Conservation (phyloP, 2,888 invertebrate species). For the Rhorus exstirpatorius region DNA sequence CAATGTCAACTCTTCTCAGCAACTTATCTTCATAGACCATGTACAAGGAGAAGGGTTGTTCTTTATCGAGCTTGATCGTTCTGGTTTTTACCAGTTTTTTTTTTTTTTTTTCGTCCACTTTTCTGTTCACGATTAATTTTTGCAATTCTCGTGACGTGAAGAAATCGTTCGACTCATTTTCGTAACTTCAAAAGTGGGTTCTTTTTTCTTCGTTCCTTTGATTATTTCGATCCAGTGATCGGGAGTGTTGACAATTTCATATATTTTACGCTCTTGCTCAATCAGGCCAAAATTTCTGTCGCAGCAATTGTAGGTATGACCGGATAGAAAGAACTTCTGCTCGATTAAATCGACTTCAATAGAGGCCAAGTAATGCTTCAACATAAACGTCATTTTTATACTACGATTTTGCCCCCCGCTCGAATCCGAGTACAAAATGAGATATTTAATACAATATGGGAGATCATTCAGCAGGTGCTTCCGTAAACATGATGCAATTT, state of each 20-base stretch:
- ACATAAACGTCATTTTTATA: constrained; percentile 13
- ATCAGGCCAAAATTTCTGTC: too few relatives aligned
- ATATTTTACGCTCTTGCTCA: too few relatives aligned
- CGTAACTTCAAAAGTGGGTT: constrained; percentile 7
- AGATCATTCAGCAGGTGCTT: too few relatives aligned
- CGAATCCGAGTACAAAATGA: constrained; percentile 12
- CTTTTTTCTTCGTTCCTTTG: background rate
- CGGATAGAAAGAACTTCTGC: too few relatives aligned
- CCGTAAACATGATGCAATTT: too few relatives aligned
- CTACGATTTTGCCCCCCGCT: background rate
- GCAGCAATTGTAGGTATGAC: too few relatives aligned
- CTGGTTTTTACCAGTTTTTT: background rate
- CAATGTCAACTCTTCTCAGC: constrained; percentile 7
- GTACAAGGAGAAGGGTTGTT: background rate
- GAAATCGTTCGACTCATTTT: constrained; percentile 4
- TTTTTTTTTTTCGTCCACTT: constrained; percentile 1
- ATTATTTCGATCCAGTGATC: constrained; percentile 9
- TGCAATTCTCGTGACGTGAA: constrained; percentile 1
- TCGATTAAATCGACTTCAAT: constrained; percentile 4
- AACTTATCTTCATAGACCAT: constrained; percentile 3
- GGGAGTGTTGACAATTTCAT: background rate
- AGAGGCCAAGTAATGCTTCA: constrained; percentile 14
- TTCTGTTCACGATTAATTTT: constrained; percentile 7
- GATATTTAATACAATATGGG: background rate
- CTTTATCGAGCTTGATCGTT: constrained; percentile 1